phyloP scores from a whole-genome alignment of 2,797 vertebrate genomes.

The Pristis pectinata region DNA sequence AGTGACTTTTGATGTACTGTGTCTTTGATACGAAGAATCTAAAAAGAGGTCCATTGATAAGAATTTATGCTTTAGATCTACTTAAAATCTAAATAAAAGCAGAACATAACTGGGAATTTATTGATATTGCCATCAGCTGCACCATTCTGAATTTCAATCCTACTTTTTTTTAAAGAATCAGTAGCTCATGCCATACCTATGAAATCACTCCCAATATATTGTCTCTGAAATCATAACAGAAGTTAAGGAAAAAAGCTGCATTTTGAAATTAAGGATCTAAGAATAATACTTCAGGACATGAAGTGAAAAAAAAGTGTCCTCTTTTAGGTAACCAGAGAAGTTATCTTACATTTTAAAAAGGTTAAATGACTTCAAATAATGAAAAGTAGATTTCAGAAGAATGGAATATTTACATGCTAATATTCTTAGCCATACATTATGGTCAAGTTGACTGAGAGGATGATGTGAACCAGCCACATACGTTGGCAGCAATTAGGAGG shows the following conservation, averaged over 20 bases:
- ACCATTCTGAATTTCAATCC: background rate
- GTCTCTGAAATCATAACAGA: background rate
- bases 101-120: background rate
- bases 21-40: conserved; percentile 2
- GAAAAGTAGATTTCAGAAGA: background rate
- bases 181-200: background rate
- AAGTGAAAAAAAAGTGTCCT: background rate
- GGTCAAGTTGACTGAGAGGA: background rate
- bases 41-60: conserved; percentile 16
- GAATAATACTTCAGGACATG: background rate
- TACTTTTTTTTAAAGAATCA: background rate
- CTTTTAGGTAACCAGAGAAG: background rate
- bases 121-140: background rate
- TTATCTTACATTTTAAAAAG: background rate
- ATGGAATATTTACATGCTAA: background rate
- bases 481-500: background rate
- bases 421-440: background rate
- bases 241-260: background rate
- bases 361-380: background rate
- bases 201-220: too few relatives aligned
- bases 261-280: background rate
- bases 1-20: background rate
- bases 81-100: background rate
- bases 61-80: background rate
- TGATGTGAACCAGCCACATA: background rate